phyloP scores from a whole-genome alignment of 53 echinoderm and acorn worm genomes.

The Hippasteria phrygiana region DNA sequence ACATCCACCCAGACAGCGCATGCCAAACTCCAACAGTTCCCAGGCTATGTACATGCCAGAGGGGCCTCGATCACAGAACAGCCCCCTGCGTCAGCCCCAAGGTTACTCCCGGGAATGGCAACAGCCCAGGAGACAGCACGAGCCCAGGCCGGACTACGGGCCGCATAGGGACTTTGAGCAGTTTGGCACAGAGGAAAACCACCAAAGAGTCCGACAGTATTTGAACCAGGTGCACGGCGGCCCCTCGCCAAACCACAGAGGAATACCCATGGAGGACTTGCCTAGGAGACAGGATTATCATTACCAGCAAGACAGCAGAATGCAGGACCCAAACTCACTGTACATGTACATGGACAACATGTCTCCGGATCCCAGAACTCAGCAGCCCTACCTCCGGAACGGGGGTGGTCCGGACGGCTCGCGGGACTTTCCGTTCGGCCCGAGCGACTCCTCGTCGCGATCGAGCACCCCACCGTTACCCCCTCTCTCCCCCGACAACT shows the following conservation, averaged over 20 bases:
- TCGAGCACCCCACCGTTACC: conserved; percentile 92
- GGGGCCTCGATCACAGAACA: conserved; percentile 68
- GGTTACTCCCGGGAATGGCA: conserved; percentile 49
- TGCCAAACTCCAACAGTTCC: conserved; percentile 60
- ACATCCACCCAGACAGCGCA: conserved; percentile 58
- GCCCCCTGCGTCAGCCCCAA: conserved; percentile 42
- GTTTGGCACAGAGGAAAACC: conserved; percentile 26
- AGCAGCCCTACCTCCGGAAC: conserved; percentile 38
- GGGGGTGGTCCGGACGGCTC: conserved; percentile 38
- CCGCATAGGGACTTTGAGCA: conserved; percentile 29
- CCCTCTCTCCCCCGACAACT: conserved; percentile 89
- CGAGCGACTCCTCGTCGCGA: conserved; percentile 81
- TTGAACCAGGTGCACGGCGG: conserved; percentile 34
- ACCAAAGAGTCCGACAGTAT: conserved; percentile 53
- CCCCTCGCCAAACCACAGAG: neutral
- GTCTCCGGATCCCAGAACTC: neutral
- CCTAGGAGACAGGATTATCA: conserved; percentile 29
- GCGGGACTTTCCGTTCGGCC: conserved; percentile 64
- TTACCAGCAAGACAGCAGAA: neutral
- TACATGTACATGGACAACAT: conserved; percentile 37
- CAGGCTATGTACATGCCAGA: conserved; percentile 69
- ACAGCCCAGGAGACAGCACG: conserved; percentile 38
- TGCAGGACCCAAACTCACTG: conserved; percentile 12
- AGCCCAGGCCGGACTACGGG: conserved; percentile 46
- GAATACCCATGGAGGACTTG: conserved; percentile 44